Evolutionary conservation across 2,888 invertebrate species (phyloP).

Genomic region (Tubiluchus corallicola): DNA sequence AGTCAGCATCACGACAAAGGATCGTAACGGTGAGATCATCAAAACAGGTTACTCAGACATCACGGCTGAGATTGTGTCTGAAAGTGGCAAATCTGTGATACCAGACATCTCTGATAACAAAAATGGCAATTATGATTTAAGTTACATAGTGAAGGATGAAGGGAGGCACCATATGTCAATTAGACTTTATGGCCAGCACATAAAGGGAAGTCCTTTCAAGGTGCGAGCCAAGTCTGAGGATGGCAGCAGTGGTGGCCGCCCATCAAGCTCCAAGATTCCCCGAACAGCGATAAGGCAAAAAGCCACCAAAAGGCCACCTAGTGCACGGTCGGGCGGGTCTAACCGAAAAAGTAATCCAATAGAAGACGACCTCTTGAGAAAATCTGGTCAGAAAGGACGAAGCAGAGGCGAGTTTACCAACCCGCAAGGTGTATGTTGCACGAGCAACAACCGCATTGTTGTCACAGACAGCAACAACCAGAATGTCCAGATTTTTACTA

Average conservation of each 20-base stretch:
- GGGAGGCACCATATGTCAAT: slow-evolving; percentile 28
- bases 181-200: slow-evolving; percentile 28
- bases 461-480: slow-evolving; percentile 36
- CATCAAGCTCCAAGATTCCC: slow-evolving; percentile 23
- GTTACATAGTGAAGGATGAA: slow-evolving; percentile 27
- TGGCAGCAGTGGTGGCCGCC: slow-evolving; percentile 19
- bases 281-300: slow-evolving; percentile 27
- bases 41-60: slow-evolving; percentile 23
- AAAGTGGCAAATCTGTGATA: slow-evolving; percentile 16
- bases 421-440: slow-evolving; percentile 33
- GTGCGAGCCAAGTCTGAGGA: slow-evolving; percentile 22
- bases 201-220: slow-evolving; percentile 31
- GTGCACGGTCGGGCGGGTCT: slow-evolving; percentile 28
- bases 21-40: slow-evolving; percentile 25
- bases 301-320: slow-evolving; percentile 28
- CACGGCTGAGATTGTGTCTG: slow-evolving; percentile 20
- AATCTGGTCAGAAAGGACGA: slow-evolving; percentile 33
- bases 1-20: slow-evolving; percentile 28
- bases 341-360: slow-evolving; percentile 27
- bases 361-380: slow-evolving; percentile 33
- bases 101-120: slow-evolving; percentile 23
- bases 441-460: slow-evolving; percentile 28
- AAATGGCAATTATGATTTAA: slow-evolving; percentile 29
- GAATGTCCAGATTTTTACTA: slow-evolving; percentile 27
- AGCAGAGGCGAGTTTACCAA: slow-evolving; percentile 35